Conservation (phyloP, 2,888 invertebrate species). For the Athalia rosae region DNA sequence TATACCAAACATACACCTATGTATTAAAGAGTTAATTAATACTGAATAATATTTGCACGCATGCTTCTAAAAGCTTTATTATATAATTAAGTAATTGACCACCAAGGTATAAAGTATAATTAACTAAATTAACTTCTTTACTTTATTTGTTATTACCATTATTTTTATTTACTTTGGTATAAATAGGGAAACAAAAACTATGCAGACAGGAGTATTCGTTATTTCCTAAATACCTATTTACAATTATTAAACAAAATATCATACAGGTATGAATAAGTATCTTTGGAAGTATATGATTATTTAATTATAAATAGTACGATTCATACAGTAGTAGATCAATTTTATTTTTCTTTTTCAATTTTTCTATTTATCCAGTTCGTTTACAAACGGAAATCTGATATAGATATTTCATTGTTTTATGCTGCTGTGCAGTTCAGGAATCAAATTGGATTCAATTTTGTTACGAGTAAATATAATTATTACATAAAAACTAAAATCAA, state of each 20-base stretch:
- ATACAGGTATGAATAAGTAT: background rate
- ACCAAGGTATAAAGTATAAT: slow-evolving; percentile 1
- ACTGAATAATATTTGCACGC: background rate
- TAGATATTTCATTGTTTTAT: too few species aligned
- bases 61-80: slow-evolving; percentile 10
- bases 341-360: background rate
- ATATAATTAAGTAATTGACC: slow-evolving; percentile 34
- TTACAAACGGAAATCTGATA: background rate
- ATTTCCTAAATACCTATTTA: background rate
- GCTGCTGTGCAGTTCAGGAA: too few species aligned
- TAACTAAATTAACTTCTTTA: slow-evolving; percentile 1
- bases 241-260: background rate
- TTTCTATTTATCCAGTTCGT: background rate
- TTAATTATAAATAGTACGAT: background rate
- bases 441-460: background rate
- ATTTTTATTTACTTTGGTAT: too few species aligned
- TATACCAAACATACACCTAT: background rate
- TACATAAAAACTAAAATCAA: slow-evolving; percentile 1
- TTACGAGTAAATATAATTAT: background rate
- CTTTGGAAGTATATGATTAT: slow-evolving; percentile 35
- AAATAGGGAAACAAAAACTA: background rate
- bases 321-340: too few species aligned
- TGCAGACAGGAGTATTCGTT: background rate
- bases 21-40: background rate
- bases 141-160: background rate